Evolutionary conservation across 1,140 invertebrate species (phyloP).

Genomic region (Lithobius niger): DNA sequence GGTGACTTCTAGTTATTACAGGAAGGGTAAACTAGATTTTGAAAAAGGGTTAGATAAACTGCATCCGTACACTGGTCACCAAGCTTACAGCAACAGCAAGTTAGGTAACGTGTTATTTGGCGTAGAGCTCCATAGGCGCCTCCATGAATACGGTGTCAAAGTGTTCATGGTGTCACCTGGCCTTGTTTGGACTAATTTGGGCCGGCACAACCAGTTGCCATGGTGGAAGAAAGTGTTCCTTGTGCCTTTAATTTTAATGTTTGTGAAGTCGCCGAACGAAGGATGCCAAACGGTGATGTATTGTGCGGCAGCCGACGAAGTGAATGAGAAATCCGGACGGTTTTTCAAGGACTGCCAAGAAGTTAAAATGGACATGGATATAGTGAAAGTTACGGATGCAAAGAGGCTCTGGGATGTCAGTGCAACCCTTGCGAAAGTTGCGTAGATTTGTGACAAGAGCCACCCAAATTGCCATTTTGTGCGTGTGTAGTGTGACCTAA

Average conservation of each 20-base stretch:
- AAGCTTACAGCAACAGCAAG: constrained; percentile 65
- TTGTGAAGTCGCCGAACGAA: constrained; percentile 56
- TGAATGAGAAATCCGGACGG: constrained; percentile 46
- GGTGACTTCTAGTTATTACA: constrained; percentile 41
- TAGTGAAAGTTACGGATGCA: constrained; percentile 32
- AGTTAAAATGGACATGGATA: constrained; percentile 42
- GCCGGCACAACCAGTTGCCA: constrained; percentile 47
- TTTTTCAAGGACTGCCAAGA: constrained; percentile 59
- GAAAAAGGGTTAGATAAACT: constrained; percentile 49
- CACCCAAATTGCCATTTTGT: no score
- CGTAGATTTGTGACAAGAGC: no score
- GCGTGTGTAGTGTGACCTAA: no score
- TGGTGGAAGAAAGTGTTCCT: constrained; percentile 57
- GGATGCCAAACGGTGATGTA: constrained; percentile 63
- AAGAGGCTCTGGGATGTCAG: constrained; percentile 55
- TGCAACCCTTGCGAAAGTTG: constrained; percentile 25
- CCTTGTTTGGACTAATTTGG: constrained; percentile 63
- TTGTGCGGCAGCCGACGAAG: constrained; percentile 50
- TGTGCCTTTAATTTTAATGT: constrained; percentile 50
- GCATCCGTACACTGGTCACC: constrained; percentile 30
- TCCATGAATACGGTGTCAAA: constrained; percentile 40
- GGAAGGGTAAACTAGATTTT: constrained; percentile 54
- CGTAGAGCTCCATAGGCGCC: background rate
- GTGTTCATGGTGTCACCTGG: constrained; percentile 69
- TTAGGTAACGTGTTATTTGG: constrained; percentile 46